A percentile compares a stretch with the other conserved stretches of the same genome.
These are phyloP conservation scores for Grus americana DNA, from an alignment of 2,113 vertebrate genomes.

Conservation along the genomic window DNA sequence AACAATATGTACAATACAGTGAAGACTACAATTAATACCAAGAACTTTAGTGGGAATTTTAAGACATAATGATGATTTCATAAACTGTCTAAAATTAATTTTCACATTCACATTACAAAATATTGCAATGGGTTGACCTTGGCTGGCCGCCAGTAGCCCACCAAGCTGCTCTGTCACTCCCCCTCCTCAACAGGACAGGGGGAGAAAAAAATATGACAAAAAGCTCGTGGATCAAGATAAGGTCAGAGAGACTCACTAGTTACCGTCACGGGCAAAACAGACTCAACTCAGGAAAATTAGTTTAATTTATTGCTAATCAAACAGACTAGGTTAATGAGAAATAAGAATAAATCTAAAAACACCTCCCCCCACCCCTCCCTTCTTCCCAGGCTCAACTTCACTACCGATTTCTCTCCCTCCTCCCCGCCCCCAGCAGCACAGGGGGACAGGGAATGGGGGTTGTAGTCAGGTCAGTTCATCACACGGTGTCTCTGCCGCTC, in stretches of 20 bases:
- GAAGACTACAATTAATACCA: neutral
- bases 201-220: neutral
- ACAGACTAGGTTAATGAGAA: neutral
- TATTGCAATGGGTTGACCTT: neutral
- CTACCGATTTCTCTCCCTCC: neutral
- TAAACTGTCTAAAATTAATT: neutral
- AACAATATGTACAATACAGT: neutral
- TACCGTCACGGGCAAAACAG: neutral
- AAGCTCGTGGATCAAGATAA: neutral
- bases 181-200: neutral
- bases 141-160: neutral
- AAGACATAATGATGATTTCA: neutral
- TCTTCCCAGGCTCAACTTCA: neutral
- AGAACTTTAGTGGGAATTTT: neutral
- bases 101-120: neutral
- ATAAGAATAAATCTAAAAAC: neutral
- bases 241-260: neutral
- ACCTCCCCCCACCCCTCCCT: accelerated
- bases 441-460: neutral
- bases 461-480: neutral
- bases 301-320: neutral
- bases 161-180: neutral
- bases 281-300: neutral
- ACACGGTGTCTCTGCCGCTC: accelerated
- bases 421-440: neutral